Base-by-base conservation (phyloP, 2,888 invertebrate genomes). In the Epinotia brunnichana region DNA sequence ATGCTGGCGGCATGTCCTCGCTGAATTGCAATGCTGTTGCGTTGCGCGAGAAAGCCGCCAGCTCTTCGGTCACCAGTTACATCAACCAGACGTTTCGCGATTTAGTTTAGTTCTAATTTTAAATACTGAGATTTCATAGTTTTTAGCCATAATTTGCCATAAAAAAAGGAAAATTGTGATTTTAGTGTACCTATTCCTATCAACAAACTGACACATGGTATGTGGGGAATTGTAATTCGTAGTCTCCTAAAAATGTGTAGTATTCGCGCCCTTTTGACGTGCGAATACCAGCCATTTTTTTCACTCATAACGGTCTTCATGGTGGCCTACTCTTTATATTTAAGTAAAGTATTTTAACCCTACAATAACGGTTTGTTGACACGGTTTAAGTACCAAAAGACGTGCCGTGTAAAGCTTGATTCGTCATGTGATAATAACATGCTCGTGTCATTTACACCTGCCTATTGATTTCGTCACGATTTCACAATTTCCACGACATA, bases 391-490 rank as follows among this genome's bases (percentile, higher is more conserved):
- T 48, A 67, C 1, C 5, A 17, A 15, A 53, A 13, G 24, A 60
- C 48, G 24, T 69, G 29, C 11, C 39, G 63, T 41, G 53, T 29
- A 60, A 69, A 64, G 70, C 67, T 72, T 61, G 70, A 68, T 70
- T 71, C 57, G 69, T 69, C 74, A 70, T 74, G 76, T 76, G 71
- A 66, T 76, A 66, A 73, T 74, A 57, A 69, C 63, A 63, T 24
- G 53, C 41, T 24, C 29, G 51, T 73, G 69, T 24, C 57, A 57
- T 69, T 73, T 57, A 63, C 73, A 69, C 59, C 15, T 41, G 41
- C 74, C 66, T 79, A 76, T 81, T 70, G 77, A 81, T 83, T 82
- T 83, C 79, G 76, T 81, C 81, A 82, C 75, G 70, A 77, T 84
- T 82, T 81, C 79, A 77, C 81, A 78, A 64, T 75, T 74, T 64